Evolutionary conservation across 2,797 vertebrate species (phyloP).

Genomic region (Allobates femoralis): DNA sequence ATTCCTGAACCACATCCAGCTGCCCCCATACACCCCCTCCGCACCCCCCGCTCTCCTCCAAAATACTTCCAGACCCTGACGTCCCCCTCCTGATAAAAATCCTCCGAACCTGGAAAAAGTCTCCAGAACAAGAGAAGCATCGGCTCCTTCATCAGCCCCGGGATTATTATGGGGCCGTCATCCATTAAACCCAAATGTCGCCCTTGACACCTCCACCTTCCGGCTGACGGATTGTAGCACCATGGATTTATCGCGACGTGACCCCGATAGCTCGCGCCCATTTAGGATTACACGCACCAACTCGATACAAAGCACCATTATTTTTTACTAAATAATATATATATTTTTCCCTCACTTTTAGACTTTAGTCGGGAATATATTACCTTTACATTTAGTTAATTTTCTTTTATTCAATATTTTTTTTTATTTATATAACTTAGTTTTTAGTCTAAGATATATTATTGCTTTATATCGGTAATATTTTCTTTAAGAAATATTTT

Average conservation of each 20-base stretch:
- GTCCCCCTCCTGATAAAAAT: not conserved
- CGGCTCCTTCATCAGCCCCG: not conserved
- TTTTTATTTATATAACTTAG: too few relatives aligned
- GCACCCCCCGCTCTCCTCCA: not conserved
- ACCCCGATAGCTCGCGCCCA: not conserved
- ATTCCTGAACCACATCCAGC: conserved; percentile 36
- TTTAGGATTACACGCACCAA: too few relatives aligned
- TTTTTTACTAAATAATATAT: too few relatives aligned
- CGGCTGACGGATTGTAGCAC: not conserved
- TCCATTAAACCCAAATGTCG: not conserved
- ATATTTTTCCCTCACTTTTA: too few relatives aligned
- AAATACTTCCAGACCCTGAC: conserved; percentile 18
- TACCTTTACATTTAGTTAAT: too few relatives aligned
- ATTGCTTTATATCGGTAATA: too few relatives aligned
- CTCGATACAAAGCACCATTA: too few relatives aligned
- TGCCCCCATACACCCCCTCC: not conserved
- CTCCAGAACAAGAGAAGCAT: not conserved
- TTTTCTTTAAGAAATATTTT: too few relatives aligned
- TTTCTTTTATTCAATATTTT: too few relatives aligned
- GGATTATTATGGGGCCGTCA: not conserved
- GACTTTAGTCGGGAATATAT: too few relatives aligned
- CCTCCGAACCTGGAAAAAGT: not conserved
- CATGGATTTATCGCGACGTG: not conserved
- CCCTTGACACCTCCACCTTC: not conserved
- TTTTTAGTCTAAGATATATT: too few relatives aligned